A percentile compares a stretch with the other conserved stretches of the same genome.
These are phyloP conservation scores for Scomber japonicus DNA, from an alignment of 2,113 vertebrate genomes.

Conservation along the genomic window DNA sequence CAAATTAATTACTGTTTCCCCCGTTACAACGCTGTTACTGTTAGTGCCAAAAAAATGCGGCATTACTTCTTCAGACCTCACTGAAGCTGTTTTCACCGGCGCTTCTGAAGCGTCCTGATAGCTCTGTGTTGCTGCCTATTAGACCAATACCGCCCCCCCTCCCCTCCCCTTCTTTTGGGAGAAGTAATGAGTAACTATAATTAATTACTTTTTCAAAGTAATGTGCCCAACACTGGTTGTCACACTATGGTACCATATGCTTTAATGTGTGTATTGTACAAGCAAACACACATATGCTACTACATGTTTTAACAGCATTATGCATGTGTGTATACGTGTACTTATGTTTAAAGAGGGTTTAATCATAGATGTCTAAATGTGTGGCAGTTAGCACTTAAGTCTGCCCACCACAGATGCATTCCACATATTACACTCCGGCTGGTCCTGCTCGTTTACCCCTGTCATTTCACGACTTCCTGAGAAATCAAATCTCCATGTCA, in stretches of 20 bases:
- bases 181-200: too few relatives aligned
- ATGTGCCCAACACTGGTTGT: too few relatives aligned
- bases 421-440: conserved; percentile 40
- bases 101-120: too few relatives aligned
- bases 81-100: too few relatives aligned
- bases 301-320: conserved; percentile 39
- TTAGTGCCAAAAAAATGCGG: too few relatives aligned
- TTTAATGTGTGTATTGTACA: conserved; percentile 5
- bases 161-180: too few relatives aligned
- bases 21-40: too few relatives aligned
- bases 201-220: too few relatives aligned
- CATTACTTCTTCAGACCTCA: too few relatives aligned
- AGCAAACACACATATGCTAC: conserved; percentile 30
- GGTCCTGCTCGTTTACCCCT: conserved; percentile 34
- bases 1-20: too few relatives aligned
- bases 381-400: conserved; percentile 20
- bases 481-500: conserved; percentile 4
- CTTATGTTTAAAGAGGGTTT: conserved; percentile 34
- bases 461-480: conserved; percentile 62
- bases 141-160: too few relatives aligned
- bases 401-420: conserved; percentile 53
- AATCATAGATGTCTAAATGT: conserved; percentile 35
- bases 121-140: too few relatives aligned
- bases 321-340: conserved; percentile 30
- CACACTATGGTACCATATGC: conserved; percentile 24